Percentiles rank a stretch among this genome's conserved stretches.
Conservation (phyloP, 2,797 vertebrate genomes). For the Clarias platycephalus region DNA sequence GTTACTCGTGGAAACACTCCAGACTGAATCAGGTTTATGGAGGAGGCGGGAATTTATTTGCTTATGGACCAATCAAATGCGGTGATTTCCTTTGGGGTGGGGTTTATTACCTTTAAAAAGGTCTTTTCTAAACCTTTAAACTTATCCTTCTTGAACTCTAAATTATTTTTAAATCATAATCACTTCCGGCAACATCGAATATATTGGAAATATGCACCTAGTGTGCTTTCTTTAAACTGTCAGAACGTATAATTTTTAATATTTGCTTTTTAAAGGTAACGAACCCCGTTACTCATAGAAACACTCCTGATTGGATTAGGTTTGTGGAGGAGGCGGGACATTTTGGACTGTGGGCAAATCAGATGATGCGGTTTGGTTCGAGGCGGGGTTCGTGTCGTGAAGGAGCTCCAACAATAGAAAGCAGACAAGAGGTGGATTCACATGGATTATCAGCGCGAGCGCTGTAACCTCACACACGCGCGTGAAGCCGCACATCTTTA, state of each 20-base stretch:
- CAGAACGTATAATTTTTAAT: too few relatives aligned
- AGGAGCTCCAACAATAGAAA: constrained; percentile 73
- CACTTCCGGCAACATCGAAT: too few relatives aligned
- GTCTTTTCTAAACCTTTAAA: too few relatives aligned
- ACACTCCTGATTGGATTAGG: neutral
- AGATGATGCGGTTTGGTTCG: constrained; percentile 40
- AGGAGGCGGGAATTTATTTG: neutral
- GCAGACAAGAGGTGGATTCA: constrained; percentile 60
- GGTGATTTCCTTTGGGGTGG: constrained; percentile 52
- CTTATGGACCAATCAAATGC: constrained; percentile 55
- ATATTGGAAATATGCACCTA: too few relatives aligned
- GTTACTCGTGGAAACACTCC: neutral
- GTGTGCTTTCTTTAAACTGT: too few relatives aligned
- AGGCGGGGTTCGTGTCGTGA: constrained; percentile 58
- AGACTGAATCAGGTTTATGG: neutral
- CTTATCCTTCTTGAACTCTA: too few relatives aligned
- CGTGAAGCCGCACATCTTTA: neutral
- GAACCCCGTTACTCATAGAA: neutral
- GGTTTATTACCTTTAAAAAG: constrained; percentile 14
- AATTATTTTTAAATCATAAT: too few relatives aligned
- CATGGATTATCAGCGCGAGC: constrained; percentile 17
- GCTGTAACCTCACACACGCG: neutral
- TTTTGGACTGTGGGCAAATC: constrained; percentile 54
- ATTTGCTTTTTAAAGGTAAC: neutral
- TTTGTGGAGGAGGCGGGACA: neutral